Evolutionary conservation across 2,113 vertebrate genomes (phyloP).

Genomic region (Festucalex cinctus): DNA sequence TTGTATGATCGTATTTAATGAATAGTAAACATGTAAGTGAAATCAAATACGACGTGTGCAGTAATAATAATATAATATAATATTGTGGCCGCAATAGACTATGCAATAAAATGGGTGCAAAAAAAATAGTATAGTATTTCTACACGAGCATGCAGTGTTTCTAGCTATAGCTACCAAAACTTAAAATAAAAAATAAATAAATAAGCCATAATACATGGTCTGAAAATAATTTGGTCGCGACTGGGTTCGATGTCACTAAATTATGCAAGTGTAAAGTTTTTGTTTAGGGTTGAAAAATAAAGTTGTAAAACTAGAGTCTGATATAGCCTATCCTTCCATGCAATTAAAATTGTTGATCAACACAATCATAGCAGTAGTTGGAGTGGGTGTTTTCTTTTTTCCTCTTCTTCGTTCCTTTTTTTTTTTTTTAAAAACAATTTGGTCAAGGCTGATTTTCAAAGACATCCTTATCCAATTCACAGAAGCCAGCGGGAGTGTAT

Average conservation of each 20-base stretch:
- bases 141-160: no score
- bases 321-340: no score
- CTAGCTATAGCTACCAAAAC: not conserved
- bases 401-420: not conserved
- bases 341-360: not conserved
- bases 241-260: not conserved
- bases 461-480: slow-evolving; percentile 16
- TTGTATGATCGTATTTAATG: not conserved
- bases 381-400: not conserved
- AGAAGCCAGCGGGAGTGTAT: slow-evolving; percentile 23
- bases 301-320: not conserved
- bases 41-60: no score
- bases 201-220: not conserved
- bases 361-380: not conserved
- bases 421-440: not conserved
- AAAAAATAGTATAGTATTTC: no score
- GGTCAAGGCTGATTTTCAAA: slow-evolving; percentile 16
- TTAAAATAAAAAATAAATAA: not conserved
- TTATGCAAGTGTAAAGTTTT: not conserved
- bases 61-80: no score
- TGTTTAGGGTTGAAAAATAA: not conserved
- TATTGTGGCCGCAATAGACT: no score
- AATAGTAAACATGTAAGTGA: no score
- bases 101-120: no score
- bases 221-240: not conserved